Percentiles rank a stretch among this genome's conserved stretches.
Evolutionary conservation across 2,888 invertebrate species (phyloP).

Genomic region (Molanna angustata): DNA sequence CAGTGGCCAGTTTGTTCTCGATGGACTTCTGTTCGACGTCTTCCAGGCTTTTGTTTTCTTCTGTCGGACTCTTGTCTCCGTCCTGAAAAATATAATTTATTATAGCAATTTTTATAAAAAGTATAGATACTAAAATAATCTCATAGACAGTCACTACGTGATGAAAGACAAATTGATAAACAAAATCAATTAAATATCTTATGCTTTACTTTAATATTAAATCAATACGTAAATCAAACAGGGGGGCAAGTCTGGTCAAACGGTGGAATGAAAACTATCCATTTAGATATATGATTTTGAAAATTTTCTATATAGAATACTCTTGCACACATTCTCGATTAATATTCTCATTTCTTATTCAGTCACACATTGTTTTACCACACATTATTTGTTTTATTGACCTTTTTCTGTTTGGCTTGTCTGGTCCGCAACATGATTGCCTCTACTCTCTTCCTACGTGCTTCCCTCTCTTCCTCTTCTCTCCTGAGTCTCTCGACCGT

Average conservation of each 20-base stretch:
- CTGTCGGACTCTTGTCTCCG: constrained; percentile 32
- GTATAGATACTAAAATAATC: too few species aligned
- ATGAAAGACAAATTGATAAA: neutral
- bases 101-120: too few species aligned
- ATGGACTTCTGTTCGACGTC: constrained; percentile 22
- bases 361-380: too few species aligned
- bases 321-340: too few species aligned
- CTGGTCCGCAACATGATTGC: constrained; percentile 92
- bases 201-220: too few species aligned
- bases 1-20: constrained; percentile 22
- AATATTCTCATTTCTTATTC: too few species aligned
- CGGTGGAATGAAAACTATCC: too few species aligned
- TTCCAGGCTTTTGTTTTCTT: constrained; percentile 29
- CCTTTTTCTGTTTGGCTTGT: constrained; percentile 43
- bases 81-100: constrained; percentile 29
- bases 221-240: neutral
- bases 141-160: too few species aligned
- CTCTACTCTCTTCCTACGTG: constrained; percentile 85
- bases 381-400: constrained; percentile 31
- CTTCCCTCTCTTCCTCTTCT: constrained; percentile 87
- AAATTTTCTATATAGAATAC: too few species aligned
- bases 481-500: constrained; percentile 77
- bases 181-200: neutral
- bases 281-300: too few species aligned
- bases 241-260: neutral